These are phyloP conservation scores for Rachycentron canadum DNA, from an alignment of 2,797 vertebrate species.

Conservation along the genomic window DNA sequence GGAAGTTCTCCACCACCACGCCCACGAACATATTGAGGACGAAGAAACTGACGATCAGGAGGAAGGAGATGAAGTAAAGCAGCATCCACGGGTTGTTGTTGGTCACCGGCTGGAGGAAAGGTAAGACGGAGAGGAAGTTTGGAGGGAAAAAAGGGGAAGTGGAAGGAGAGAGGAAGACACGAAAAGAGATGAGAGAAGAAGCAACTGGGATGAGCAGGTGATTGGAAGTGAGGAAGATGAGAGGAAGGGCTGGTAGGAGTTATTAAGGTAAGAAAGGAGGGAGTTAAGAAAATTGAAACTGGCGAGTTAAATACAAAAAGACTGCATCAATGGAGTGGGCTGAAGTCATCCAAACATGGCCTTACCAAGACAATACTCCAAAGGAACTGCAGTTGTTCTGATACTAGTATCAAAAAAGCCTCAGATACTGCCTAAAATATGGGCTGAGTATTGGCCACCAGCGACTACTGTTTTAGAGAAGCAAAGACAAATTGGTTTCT, in stretches of 20 bases:
- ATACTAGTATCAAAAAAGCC: too few relatives aligned
- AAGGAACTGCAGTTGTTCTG: too few relatives aligned
- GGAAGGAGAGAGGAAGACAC: background rate
- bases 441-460: too few relatives aligned
- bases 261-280: background rate
- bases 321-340: too few relatives aligned
- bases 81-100: slow-evolving; percentile 99
- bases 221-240: background rate
- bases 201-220: background rate
- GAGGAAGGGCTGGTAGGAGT: background rate
- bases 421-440: too few relatives aligned
- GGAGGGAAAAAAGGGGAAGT: background rate
- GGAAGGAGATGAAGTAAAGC: slow-evolving; percentile 99
- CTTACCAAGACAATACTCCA: too few relatives aligned
- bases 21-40: slow-evolving; percentile 99
- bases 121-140: background rate
- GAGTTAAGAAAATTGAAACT: too few relatives aligned
- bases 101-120: slow-evolving; percentile 87
- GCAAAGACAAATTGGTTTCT: too few relatives aligned
- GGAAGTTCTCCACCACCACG: slow-evolving; percentile 99
- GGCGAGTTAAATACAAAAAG: too few relatives aligned
- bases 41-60: slow-evolving; percentile 99
- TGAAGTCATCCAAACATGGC: too few relatives aligned
- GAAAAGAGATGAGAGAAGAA: background rate
- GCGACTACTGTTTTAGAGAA: too few relatives aligned